phyloP scores from a whole-genome alignment of 2,888 invertebrate genomes.

The Agonum fuliginosum region DNA sequence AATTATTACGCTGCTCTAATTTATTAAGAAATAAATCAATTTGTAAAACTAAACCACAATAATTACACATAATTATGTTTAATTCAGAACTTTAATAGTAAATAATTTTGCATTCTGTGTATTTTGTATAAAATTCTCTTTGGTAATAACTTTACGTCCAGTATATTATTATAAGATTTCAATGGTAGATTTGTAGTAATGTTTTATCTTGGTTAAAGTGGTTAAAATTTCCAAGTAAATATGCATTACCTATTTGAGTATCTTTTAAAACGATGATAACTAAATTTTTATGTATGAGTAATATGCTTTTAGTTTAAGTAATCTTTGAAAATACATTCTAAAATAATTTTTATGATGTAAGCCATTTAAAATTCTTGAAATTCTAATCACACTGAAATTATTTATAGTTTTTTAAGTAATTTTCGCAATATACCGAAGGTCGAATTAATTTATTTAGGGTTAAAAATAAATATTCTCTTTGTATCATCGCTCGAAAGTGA shows the following conservation, averaged over 20 bases:
- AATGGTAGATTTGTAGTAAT: background rate
- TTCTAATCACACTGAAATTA: background rate
- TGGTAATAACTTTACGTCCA: too few species aligned
- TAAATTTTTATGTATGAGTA: background rate
- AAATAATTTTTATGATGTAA: background rate
- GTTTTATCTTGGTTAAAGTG: background rate
- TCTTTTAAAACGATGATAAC: background rate
- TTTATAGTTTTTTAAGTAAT: background rate
- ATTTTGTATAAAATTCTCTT: too few species aligned
- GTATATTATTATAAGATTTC: too few species aligned
- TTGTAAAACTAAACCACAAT: too few species aligned
- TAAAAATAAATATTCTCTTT: background rate
- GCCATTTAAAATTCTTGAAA: background rate
- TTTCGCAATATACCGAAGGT: slow-evolving; percentile 2
- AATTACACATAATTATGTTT: too few species aligned
- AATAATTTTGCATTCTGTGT: too few species aligned
- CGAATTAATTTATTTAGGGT: background rate
- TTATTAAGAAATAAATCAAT: too few species aligned
- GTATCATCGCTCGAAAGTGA: background rate
- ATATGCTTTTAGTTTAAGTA: background rate
- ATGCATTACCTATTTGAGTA: background rate
- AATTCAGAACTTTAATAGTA: too few species aligned
- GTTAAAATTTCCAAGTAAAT: background rate
- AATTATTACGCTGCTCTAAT: too few species aligned
- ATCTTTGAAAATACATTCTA: background rate